Conservation (phyloP, 2,113 vertebrate species). For the Martes martes region DNA sequence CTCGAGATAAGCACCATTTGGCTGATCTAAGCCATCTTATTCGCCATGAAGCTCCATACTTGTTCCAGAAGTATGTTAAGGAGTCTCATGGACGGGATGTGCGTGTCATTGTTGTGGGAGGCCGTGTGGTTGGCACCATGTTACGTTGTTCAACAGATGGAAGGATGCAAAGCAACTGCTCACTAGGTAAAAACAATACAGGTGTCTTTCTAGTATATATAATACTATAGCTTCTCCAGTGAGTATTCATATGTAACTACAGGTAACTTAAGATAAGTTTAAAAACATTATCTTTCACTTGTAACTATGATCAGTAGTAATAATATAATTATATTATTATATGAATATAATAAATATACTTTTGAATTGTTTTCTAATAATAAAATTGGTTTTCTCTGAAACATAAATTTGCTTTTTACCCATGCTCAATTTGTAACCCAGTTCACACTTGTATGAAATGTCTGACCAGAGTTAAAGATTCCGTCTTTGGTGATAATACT, state of each 20-base stretch:
- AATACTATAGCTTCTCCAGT: neutral
- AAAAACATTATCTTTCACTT: neutral
- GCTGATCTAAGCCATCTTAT: constrained; percentile 88
- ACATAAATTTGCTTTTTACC: neutral
- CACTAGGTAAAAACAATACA: constrained; percentile 82
- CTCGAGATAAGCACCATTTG: constrained; percentile 88
- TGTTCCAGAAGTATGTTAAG: constrained; percentile 88
- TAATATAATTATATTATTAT: no score
- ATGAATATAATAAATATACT: neutral
- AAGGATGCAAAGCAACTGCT: constrained; percentile 90
- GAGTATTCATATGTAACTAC: neutral
- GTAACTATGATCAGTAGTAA: neutral
- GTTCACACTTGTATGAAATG: neutral
- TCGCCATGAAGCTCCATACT: constrained; percentile 87
- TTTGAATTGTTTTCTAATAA: neutral
- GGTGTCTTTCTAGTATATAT: neutral
- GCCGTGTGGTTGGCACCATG: constrained; percentile 89
- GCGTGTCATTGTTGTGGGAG: constrained; percentile 88
- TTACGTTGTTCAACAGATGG: constrained; percentile 88
- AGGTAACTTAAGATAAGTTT: neutral
- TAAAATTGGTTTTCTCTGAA: neutral
- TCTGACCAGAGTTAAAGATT: neutral
- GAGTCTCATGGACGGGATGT: constrained; percentile 88
- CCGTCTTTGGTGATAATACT: neutral
- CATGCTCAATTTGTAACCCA: neutral